Base-by-base conservation (phyloP, 2,888 invertebrate genomes). In the Pterostichus niger region DNA sequence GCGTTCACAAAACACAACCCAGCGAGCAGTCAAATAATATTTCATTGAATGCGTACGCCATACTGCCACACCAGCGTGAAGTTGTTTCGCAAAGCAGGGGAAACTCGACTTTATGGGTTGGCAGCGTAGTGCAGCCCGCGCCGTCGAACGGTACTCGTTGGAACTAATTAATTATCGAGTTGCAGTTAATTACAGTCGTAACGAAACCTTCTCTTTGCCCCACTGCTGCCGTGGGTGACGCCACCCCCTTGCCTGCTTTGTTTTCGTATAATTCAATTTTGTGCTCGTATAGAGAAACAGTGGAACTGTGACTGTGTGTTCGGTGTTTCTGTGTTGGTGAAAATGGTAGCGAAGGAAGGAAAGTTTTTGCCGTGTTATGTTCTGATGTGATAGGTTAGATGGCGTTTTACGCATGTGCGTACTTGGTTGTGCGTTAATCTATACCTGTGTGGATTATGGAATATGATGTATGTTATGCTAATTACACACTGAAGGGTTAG, bases 91-190 rank as follows among this genome's bases (percentile, higher is more conserved):
- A 31, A 5, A 4, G 33, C n/a, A 64, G 15, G 9, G 33, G 49
- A 73, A 46, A 24, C 5, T 73, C 46, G 24, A 10, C 73, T 24
- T 73, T 68, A 68, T 44, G 44, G 31, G 24, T 9, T 17, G 35
- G 24, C 24, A 9, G 40, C 35, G 11, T 35, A 59, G 40, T 68
- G 11, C 54, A 59, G 75, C 73, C 33, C 86, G 87, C 86, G 87
- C 86, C 88, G 87, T 87, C 88, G 87, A 88, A 87, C 89, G 88
- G 88, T 86, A 87, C 88, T 88, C 87, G 88, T 88, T 89, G 88
- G 88, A 89, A 89, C 89, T 89, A 89, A 89, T 89, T 89, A 89
- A 89, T 89, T 89, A 89, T 89, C 88, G 88, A 89, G 89, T 88
- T 88, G 88, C 87, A 89, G 89, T 89, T 89, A 89, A 89, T 89